Evolutionary conservation across 2,797 vertebrate species (phyloP).

Genomic region (Poeciliopsis gracilis): DNA sequence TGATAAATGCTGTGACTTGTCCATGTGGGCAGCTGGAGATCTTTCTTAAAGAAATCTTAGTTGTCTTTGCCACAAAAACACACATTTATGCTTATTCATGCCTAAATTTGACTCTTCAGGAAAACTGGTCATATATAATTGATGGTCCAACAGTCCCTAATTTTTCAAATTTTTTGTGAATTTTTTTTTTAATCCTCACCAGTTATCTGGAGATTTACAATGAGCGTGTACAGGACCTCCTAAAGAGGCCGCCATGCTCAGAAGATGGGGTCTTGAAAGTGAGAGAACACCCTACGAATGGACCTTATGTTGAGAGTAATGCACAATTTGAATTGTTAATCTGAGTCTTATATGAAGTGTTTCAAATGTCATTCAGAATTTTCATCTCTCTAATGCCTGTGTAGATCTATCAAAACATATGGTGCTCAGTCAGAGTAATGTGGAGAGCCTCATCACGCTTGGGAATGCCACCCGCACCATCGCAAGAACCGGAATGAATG

Average conservation of each 20-base stretch:
- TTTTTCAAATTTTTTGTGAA: too few relatives aligned
- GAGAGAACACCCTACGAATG: conserved; percentile 92
- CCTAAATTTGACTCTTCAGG: not conserved
- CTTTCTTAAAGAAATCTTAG: not conserved
- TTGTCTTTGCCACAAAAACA: not conserved
- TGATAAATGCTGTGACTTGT: too few relatives aligned
- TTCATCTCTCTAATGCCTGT: conserved; percentile 4
- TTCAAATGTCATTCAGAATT: conserved; percentile 10
- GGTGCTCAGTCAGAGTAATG: conserved; percentile 88
- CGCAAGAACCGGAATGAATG: conserved; percentile 91
- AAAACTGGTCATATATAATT: not conserved
- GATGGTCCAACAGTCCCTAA: not conserved
- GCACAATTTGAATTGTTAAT: not conserved
- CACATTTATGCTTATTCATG: too few relatives aligned
- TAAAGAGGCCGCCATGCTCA: conserved; percentile 84
- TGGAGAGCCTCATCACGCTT: conserved; percentile 89
- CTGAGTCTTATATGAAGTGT: not conserved
- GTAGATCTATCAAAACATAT: conserved; percentile 92
- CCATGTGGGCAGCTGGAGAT: too few relatives aligned
- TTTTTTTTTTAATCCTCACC: conserved; percentile 25
- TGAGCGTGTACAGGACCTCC: conserved; percentile 91
- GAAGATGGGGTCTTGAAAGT: conserved; percentile 88
- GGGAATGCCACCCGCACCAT: conserved; percentile 90
- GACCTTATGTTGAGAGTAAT: conserved; percentile 93
- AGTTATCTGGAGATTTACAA: conserved; percentile 98